A percentile compares a stretch with the other conserved stretches of the same genome.
Evolutionary conservation across 2,113 vertebrate genomes (phyloP).

Genomic region (Tetrax tetrax): DNA sequence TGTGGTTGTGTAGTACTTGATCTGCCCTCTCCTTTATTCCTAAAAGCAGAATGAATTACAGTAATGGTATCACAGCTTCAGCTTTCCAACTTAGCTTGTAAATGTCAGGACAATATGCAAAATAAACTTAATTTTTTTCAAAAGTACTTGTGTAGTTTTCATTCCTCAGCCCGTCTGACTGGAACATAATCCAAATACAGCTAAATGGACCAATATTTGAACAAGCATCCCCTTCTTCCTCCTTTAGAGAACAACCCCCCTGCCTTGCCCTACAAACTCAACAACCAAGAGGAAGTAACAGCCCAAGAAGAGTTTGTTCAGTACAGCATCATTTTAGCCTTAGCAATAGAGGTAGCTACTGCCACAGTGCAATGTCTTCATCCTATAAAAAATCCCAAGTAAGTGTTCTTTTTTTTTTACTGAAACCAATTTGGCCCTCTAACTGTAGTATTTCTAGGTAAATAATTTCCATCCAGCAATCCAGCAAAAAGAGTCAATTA

Average conservation of each 20-base stretch:
- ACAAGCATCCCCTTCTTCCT: neutral
- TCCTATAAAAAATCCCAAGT: neutral
- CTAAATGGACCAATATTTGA: neutral
- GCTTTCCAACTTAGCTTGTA: neutral
- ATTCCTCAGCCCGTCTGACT: neutral
- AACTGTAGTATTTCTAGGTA: neutral
- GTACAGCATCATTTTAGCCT: neutral
- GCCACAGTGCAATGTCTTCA: neutral
- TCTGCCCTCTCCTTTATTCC: neutral
- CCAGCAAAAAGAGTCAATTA: constrained; percentile 34
- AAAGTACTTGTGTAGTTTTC: neutral
- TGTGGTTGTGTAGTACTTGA: neutral
- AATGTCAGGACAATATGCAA: neutral
- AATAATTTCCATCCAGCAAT: constrained; percentile 25
- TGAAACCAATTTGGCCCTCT: neutral
- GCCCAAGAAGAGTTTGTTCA: neutral
- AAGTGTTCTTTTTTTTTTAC: neutral
- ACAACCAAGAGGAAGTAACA: neutral
- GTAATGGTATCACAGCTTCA: neutral
- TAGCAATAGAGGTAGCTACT: neutral
- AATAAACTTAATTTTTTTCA: neutral
- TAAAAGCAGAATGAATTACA: neutral
- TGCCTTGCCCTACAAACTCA: neutral
- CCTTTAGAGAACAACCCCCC: neutral
- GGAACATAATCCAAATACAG: neutral